Percentiles rank a stretch among this genome's conserved stretches.
phyloP scores from a whole-genome alignment of 2,888 invertebrate genomes.

The Latheticus oryzae region DNA sequence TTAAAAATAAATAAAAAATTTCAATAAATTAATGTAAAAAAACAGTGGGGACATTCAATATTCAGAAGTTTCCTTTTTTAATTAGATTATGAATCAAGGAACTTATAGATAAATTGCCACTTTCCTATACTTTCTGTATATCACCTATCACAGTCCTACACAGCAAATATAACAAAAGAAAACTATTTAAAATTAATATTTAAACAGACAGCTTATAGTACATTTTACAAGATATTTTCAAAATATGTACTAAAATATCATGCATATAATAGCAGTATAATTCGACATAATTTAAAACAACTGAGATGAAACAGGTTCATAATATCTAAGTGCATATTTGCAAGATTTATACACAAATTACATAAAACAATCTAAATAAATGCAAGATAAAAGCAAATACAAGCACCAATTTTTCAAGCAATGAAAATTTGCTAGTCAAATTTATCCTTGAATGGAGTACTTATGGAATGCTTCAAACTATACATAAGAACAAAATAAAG shows the following conservation, averaged over 20 bases:
- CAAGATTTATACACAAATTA: constrained; percentile 17
- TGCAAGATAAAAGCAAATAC: constrained; percentile 27
- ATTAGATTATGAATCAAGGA: constrained; percentile 26
- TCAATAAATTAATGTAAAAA: constrained; percentile 6
- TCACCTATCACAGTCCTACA: constrained; percentile 62
- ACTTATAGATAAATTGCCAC: constrained; percentile 36
- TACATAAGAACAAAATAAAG: constrained; percentile 17
- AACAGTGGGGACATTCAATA: constrained; percentile 17
- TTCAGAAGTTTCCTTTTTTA: neutral
- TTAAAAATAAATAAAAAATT: constrained; percentile 12
- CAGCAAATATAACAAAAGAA: constrained; percentile 52
- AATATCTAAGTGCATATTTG: constrained; percentile 32
- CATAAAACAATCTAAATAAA: neutral
- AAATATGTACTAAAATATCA: constrained; percentile 42
- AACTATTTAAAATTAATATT: constrained; percentile 33
- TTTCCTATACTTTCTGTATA: constrained; percentile 35
- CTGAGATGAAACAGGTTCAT: constrained; percentile 4
- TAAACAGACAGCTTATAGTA: constrained; percentile 32
- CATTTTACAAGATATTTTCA: constrained; percentile 37
- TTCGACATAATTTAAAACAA: neutral
- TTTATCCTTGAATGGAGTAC: constrained; percentile 50
- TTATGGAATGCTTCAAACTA: constrained; percentile 25
- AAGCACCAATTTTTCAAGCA: constrained; percentile 53
- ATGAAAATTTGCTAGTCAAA: constrained; percentile 54
- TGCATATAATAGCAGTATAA: constrained; percentile 34